phyloP scores from a whole-genome alignment of 2,797 vertebrate species.

The Cuniculus paca region DNA sequence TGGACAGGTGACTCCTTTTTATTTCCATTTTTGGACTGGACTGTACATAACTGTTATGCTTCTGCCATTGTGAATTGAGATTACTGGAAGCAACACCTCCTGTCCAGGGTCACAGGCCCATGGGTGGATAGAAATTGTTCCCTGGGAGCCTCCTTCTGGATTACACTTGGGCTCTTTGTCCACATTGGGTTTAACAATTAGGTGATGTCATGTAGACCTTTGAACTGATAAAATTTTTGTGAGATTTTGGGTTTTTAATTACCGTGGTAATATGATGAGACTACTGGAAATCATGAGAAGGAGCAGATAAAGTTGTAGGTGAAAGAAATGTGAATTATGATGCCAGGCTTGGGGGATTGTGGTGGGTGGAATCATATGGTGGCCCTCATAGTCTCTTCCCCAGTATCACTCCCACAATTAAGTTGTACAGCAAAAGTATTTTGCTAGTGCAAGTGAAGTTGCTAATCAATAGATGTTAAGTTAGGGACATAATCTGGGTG shows the following conservation, averaged over 20 bases:
- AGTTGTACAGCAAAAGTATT: neutral
- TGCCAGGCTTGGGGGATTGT: no score
- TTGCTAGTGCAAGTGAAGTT: neutral
- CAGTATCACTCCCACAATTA: no score
- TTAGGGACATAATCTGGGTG: neutral
- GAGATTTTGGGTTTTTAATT: neutral
- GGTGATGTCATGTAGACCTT: neutral
- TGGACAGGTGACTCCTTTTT: neutral
- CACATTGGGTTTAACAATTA: neutral
- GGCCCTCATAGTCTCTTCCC: neutral
- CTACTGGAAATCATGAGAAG: neutral
- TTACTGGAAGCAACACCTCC: rapidly evolving
- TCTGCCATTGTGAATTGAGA: neutral
- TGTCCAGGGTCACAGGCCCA: neutral
- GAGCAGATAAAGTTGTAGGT: neutral
- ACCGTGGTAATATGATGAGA: neutral
- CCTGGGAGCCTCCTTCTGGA: neutral
- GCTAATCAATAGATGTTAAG: neutral
- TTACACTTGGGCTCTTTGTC: neutral
- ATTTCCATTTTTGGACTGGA: neutral
- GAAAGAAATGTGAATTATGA: neutral
- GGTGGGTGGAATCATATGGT: no score
- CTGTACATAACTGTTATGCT: neutral
- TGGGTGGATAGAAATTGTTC: neutral
- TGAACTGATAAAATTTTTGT: neutral